A percentile compares a stretch with the other conserved stretches of the same genome.
Evolutionary conservation across 2,113 vertebrate genomes (phyloP).

Genomic region (Perccottus glenii): DNA sequence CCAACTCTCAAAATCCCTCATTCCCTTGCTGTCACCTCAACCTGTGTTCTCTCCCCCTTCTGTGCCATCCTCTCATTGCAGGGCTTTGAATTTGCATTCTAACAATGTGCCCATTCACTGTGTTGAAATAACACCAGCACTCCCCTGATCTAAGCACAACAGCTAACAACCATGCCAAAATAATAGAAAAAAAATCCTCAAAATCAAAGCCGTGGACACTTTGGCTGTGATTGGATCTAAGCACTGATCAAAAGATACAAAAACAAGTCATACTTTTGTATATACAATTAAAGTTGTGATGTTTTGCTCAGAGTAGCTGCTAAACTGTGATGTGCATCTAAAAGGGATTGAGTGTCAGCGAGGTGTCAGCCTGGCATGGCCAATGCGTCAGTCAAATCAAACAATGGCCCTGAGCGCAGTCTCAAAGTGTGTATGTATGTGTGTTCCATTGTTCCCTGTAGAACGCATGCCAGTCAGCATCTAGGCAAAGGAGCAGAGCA

Average conservation of each 20-base stretch:
- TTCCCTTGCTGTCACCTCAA: constrained; percentile 55
- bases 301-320: constrained; percentile 45
- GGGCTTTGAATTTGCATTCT: constrained; percentile 66
- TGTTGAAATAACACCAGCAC: constrained; percentile 54
- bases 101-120: constrained; percentile 58
- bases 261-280: too few species aligned
- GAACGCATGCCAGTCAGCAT: constrained; percentile 68
- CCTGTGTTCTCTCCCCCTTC: constrained; percentile 34
- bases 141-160: constrained; percentile 63
- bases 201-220: constrained; percentile 13
- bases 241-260: constrained; percentile 52
- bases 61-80: constrained; percentile 49
- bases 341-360: constrained; percentile 65
- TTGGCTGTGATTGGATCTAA: constrained; percentile 58
- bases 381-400: constrained; percentile 68
- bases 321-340: constrained; percentile 68
- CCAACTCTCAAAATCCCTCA: constrained; percentile 36
- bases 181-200: constrained; percentile 17
- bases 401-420: constrained; percentile 60
- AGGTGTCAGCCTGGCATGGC: constrained; percentile 61
- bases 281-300: not conserved
- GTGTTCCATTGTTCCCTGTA: constrained; percentile 59
- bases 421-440: constrained; percentile 33
- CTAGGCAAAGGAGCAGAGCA: constrained; percentile 52
- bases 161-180: constrained; percentile 54